Percentiles rank a stretch among this genome's conserved stretches.
Evolutionary conservation across 2,797 vertebrate species (phyloP).

Genomic region (Saguinus oedipus): DNA sequence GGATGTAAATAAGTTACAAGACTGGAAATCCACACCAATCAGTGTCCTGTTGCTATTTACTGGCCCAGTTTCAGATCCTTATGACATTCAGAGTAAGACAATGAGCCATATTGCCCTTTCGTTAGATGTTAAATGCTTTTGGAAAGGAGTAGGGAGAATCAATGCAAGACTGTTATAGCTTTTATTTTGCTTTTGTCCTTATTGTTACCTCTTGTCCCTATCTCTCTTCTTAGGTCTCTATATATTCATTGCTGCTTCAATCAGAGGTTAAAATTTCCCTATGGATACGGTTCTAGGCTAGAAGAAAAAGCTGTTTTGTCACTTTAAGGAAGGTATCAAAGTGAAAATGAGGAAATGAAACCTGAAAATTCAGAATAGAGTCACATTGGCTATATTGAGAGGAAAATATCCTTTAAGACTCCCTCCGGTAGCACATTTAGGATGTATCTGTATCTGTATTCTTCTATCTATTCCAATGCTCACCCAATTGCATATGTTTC

Average conservation of each 20-base stretch:
- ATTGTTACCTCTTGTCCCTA: background rate
- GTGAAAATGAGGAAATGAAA: background rate
- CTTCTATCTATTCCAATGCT: background rate
- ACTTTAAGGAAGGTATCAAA: background rate
- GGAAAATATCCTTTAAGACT: background rate
- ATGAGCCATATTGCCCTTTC: background rate
- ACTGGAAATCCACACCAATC: background rate
- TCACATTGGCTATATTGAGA: background rate
- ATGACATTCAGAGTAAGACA: background rate
- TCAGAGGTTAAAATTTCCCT: background rate
- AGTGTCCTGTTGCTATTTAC: background rate
- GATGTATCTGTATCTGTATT: background rate
- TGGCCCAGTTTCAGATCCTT: background rate
- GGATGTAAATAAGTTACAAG: background rate
- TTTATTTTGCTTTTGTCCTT: background rate
- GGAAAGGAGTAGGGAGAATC: background rate
- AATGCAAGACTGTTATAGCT: background rate
- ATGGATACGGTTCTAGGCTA: background rate
- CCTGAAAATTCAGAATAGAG: background rate
- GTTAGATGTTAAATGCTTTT: background rate
- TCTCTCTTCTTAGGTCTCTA: background rate
- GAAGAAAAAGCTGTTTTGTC: background rate
- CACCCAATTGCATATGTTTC: conserved; percentile 15
- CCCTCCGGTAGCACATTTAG: background rate
- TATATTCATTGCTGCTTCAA: background rate